phyloP scores from a whole-genome alignment of 2,888 invertebrate genomes.

The Pardosa pseudoannulata region DNA sequence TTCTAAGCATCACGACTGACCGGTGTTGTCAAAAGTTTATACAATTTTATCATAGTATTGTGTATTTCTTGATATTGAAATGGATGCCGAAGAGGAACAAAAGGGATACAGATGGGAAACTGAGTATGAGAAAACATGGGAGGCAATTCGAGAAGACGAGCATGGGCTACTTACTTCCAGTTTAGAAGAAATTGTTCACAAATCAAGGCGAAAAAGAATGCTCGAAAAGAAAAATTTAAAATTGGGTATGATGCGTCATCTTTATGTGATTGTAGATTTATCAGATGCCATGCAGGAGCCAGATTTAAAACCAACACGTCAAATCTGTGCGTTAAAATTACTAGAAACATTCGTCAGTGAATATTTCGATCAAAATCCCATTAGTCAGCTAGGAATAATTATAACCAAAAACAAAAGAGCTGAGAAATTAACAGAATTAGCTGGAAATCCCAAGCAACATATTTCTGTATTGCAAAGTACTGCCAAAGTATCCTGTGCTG shows the following conservation, averaged over 20 bases:
- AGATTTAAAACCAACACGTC: constrained; percentile 94
- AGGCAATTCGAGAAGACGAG: constrained; percentile 97
- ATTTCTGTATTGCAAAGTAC: constrained; percentile 78
- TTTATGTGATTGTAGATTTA: constrained; percentile 93
- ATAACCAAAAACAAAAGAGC: constrained; percentile 94
- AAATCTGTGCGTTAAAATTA: constrained; percentile 91
- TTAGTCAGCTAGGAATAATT: constrained; percentile 96
- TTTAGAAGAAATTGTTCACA: constrained; percentile 93
- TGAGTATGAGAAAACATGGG: constrained; percentile 97
- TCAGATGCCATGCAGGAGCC: constrained; percentile 96
- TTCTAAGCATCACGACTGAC: too few species aligned
- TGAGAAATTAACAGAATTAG: constrained; percentile 92
- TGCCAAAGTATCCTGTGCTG: constrained; percentile 84
- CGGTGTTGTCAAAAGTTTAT: too few species aligned
- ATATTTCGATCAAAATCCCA: constrained; percentile 98
- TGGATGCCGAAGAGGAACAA: constrained; percentile 89
- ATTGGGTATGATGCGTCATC: constrained; percentile 97
- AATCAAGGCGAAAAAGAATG: constrained; percentile 84
- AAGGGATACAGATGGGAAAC: constrained; percentile 97
- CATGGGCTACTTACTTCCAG: constrained; percentile 93
- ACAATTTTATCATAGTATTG: too few species aligned
- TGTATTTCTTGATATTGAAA: too few species aligned
- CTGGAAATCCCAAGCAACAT: constrained; percentile 82
- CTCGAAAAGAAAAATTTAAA: constrained; percentile 83
- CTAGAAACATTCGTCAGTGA: constrained; percentile 95